Percentiles rank a stretch among this genome's conserved stretches.
Evolutionary conservation across 2,113 vertebrate species (phyloP).

Genomic region (Melanostigma gelatinosum): DNA sequence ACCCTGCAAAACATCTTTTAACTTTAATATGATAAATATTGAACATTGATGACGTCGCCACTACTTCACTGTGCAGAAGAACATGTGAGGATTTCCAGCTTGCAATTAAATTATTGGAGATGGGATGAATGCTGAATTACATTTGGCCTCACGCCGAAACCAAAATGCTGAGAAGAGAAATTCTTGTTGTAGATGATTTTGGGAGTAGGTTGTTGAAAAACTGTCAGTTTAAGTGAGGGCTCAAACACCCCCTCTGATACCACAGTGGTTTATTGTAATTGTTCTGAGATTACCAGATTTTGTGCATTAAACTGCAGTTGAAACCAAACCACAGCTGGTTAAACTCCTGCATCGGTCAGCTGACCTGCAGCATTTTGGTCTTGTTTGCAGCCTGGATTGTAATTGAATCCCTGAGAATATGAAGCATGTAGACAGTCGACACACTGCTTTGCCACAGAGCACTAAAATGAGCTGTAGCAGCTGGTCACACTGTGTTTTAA

Average conservation of each 20-base stretch:
- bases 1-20: neutral
- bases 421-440: constrained; percentile 19
- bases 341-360: neutral
- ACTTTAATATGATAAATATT: neutral
- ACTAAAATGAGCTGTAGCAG: constrained; percentile 2
- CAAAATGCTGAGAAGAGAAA: neutral
- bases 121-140: neutral
- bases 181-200: neutral
- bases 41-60: neutral
- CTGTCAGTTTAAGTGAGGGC: neutral
- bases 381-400: constrained; percentile 4
- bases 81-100: neutral
- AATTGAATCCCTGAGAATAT: constrained; percentile 56
- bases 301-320: neutral
- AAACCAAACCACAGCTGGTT: neutral
- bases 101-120: neutral
- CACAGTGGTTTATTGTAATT: neutral
- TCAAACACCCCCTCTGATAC: neutral
- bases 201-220: neutral
- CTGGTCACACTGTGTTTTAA: neutral
- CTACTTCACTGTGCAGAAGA: neutral
- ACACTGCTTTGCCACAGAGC: constrained; percentile 17
- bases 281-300: neutral
- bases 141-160: neutral
- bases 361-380: neutral